Conservation (phyloP, 2,113 vertebrate genomes). For the Triplophysa tibetana region DNA sequence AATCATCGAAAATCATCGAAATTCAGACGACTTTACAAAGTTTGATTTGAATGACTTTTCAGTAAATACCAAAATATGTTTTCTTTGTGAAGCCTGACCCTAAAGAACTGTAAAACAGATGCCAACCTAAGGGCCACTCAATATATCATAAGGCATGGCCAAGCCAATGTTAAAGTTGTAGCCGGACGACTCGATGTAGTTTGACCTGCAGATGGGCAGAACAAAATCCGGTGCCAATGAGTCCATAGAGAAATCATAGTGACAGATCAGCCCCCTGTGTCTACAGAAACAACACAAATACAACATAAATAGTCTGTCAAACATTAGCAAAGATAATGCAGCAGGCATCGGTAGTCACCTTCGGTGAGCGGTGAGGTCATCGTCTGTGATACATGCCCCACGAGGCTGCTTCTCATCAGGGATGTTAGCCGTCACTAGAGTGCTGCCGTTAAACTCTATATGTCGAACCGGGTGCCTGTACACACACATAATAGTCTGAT, state of each 20-base stretch:
- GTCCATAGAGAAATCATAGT: slow-evolving; percentile 87
- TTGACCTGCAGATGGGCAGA: slow-evolving; percentile 87
- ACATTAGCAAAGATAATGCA: not conserved
- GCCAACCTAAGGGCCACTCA: slow-evolving; percentile 21
- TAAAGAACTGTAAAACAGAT: slow-evolving; percentile 2
- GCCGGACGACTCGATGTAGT: slow-evolving; percentile 70
- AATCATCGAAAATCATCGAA: not conserved
- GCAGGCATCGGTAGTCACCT: slow-evolving; percentile 72
- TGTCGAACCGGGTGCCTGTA: slow-evolving; percentile 88
- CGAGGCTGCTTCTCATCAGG: slow-evolving; percentile 86
- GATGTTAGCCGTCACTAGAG: slow-evolving; percentile 89
- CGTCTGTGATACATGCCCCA: slow-evolving; percentile 80
- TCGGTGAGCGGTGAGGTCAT: slow-evolving; percentile 85
- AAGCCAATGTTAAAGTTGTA: slow-evolving; percentile 92
- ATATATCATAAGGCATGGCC: slow-evolving; percentile 78
- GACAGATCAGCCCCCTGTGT: slow-evolving; percentile 85
- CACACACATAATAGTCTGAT: slow-evolving; percentile 8
- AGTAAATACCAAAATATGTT: not conserved
- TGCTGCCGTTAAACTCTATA: slow-evolving; percentile 81
- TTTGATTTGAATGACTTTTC: not conserved
- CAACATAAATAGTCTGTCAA: not conserved
- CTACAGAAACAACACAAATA: slow-evolving; percentile 64
- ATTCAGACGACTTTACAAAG: not conserved
- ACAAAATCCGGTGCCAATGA: slow-evolving; percentile 74
- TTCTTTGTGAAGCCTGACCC: too few species aligned